Evolutionary conservation across 2,797 vertebrate genomes (phyloP), one percentile per base, ranked within the genome.

Genomic region (Pempheris klunzingeri): DNA sequence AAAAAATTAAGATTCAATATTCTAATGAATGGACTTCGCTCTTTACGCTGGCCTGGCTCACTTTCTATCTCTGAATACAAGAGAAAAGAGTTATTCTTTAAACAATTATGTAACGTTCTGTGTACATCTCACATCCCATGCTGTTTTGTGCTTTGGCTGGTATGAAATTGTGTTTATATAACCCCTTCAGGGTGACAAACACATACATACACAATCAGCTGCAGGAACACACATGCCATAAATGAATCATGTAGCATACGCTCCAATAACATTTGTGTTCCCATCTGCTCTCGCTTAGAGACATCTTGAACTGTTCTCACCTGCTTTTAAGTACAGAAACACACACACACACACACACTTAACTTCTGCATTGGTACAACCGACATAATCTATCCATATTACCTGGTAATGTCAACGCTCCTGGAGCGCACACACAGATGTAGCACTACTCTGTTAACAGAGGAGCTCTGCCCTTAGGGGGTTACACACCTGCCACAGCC

Each of bases 201-300:
- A 43, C 74, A 61, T 62, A 62, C 55, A 66, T 34, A 70, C 72
- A 87, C 81, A 80, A 57, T 50, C n/a, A 71, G 58, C 67, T 58
- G 46, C 65, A 64, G 54, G 22, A 61, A 50, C 38, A 77, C 46
- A 69, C 80, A 83, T 28, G 61, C 32, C 17, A 70, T 84, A 80
- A 83, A 86, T 86, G 70, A 90, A 80, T 89, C 71, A 88, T 87
- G 82, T 54, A 39, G 78, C 43, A 11, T 74, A 82, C 28, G 61
- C 87, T 90, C 80, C 76, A 83, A 57, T 89, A 88, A 84, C 54
- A 80, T 77, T 77, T 22, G 28, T 74, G 44, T 53, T 75, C 30
- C 88, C 91, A 90, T 91, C 88, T 93, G 86, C 74, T 87, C 71
- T 55, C 32, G 17, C 67, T 77, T 74, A 39, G 60, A 91, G 80